These are phyloP conservation scores for Coelogynopora nodosa DNA, from an alignment of 2,888 invertebrate genomes.

Conservation along the genomic window DNA sequence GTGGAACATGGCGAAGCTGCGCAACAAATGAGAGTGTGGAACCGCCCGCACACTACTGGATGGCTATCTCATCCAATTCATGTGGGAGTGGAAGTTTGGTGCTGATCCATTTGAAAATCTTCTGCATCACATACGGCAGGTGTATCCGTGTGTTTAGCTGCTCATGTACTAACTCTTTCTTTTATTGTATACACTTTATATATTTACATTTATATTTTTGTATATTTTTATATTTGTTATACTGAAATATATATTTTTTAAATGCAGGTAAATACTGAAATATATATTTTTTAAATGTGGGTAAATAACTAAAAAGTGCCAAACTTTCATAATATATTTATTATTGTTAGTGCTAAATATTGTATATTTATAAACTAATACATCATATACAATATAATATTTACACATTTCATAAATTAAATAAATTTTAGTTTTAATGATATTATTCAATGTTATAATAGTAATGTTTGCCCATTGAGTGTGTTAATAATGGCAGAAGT, in stretches of 20 bases:
- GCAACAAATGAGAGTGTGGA: conserved; percentile 25
- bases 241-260: neutral
- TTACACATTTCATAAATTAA: no score
- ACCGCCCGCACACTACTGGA: conserved; percentile 17
- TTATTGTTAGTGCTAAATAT: no score
- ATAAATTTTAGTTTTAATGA: no score
- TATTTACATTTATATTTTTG: neutral
- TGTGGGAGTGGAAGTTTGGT: conserved; percentile 28
- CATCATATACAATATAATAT: no score
- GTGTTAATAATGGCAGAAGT: no score
- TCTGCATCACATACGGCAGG: conserved; percentile 14
- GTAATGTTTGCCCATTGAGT: no score
- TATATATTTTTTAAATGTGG: neutral
- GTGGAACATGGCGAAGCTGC: conserved; percentile 37
- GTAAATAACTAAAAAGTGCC: neutral
- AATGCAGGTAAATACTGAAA: neutral
- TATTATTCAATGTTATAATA: no score
- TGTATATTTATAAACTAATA: no score
- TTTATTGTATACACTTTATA: neutral
- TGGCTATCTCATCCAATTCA: conserved; percentile 34
- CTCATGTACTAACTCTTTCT: neutral
- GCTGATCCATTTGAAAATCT: neutral
- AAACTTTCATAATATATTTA: no score
- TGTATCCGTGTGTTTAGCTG: conserved; percentile 19
- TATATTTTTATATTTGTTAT: neutral